These are phyloP conservation scores for Chlorodrepanis virens DNA, from an alignment of 2,113 vertebrate genomes.

Conservation along the genomic window DNA sequence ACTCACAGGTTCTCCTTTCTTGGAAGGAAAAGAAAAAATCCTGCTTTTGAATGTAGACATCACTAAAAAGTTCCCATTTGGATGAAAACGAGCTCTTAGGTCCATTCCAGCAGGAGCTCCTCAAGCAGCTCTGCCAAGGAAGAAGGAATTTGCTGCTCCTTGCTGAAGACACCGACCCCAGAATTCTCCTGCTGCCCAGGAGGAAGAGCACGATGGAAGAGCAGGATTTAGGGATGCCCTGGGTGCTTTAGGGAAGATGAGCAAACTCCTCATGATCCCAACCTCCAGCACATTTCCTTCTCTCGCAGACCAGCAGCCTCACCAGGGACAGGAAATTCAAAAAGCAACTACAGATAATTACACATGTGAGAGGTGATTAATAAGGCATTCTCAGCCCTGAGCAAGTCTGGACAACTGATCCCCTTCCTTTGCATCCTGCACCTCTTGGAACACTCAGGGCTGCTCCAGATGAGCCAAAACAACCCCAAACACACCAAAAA, in stretches of 20 bases:
- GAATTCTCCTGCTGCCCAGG: not conserved
- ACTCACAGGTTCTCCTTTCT: not conserved
- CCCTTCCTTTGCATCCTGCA: not conserved
- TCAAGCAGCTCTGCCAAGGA: not conserved
- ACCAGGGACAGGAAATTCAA: not conserved
- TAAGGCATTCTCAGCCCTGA: not conserved
- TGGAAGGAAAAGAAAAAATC: not conserved
- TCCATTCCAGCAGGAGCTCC: not conserved
- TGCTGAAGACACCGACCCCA: not conserved
- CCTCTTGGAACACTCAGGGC: not conserved
- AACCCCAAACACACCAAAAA: not conserved
- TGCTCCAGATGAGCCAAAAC: not conserved
- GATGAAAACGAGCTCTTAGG: not conserved
- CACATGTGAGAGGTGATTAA: not conserved
- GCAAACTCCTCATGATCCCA: not conserved
- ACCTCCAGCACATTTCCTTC: not conserved
- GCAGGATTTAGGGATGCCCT: not conserved
- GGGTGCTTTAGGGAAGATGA: not conserved
- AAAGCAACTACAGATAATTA: not conserved
- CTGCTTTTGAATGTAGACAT: not conserved
- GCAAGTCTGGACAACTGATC: not conserved
- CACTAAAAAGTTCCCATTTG: rapidly evolving
- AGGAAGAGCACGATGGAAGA: not conserved
- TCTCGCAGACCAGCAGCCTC: not conserved
- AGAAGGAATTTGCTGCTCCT: not conserved